phyloP scores from a whole-genome alignment of 2,797 vertebrate species.

The Myotis findleyi region DNA sequence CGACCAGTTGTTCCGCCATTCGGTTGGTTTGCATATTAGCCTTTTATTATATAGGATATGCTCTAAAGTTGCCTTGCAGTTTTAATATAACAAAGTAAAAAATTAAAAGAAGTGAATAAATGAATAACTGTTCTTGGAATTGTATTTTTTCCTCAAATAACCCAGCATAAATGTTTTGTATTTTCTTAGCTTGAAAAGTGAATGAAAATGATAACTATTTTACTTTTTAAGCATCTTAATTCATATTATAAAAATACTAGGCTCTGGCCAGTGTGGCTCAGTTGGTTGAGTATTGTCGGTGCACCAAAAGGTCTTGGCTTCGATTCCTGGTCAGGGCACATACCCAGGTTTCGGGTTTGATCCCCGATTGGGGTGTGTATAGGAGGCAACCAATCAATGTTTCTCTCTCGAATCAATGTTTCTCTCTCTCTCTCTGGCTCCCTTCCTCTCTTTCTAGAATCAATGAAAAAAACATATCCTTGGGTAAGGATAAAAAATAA shows the following conservation, averaged over 20 bases:
- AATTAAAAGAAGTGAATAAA: constrained; percentile 18
- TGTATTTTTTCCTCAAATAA: constrained; percentile 23
- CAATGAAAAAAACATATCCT: not conserved
- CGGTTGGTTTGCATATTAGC: no score
- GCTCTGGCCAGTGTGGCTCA: not conserved
- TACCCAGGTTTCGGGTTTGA: not conserved
- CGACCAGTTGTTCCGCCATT: no score
- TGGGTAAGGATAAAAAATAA: not conserved
- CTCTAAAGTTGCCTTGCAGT: constrained; percentile 15
- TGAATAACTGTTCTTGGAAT: not conserved
- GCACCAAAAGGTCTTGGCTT: not conserved
- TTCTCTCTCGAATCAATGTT: not conserved
- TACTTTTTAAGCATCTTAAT: constrained; percentile 26
- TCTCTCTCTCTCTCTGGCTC: not conserved
- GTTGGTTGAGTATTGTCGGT: not conserved
- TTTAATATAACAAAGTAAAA: constrained; percentile 42
- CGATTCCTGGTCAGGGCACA: not conserved
- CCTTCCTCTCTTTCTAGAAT: not conserved
- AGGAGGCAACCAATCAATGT: not conserved
- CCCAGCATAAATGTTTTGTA: not conserved
- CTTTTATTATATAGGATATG: not conserved
- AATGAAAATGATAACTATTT: constrained; percentile 45
- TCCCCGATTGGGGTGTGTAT: not conserved
- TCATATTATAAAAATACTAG: not conserved
- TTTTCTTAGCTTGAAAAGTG: constrained; percentile 36